Evolutionary conservation across 2,113 vertebrate genomes (phyloP).

Genomic region (Ochotona curzoniae): DNA sequence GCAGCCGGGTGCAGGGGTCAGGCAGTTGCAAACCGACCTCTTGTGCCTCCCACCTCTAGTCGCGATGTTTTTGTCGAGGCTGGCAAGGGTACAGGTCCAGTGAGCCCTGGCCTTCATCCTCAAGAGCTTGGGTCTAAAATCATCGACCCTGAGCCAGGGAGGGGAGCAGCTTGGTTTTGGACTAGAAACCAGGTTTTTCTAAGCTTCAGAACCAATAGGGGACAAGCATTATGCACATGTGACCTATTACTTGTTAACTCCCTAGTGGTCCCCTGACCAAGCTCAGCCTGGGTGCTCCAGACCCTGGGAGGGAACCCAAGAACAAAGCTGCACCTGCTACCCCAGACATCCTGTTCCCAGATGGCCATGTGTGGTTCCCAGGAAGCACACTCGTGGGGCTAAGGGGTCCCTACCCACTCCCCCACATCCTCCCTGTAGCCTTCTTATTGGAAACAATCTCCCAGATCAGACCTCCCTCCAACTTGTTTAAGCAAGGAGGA

Average conservation of each 20-base stretch:
- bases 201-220: not conserved
- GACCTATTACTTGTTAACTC: accelerated
- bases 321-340: accelerated
- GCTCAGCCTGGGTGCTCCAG: accelerated
- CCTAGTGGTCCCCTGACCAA: not conserved
- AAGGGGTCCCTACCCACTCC: not conserved
- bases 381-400: accelerated
- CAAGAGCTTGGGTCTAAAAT: not conserved
- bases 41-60: accelerated
- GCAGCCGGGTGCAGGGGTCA: accelerated
- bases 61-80: not conserved
- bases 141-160: not conserved
- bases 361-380: not conserved
- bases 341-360: not conserved
- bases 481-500: not conserved
- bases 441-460: not conserved
- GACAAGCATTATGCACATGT: not conserved
- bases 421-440: too few relatives aligned
- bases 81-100: accelerated
- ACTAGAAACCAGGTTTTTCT: not conserved
- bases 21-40: accelerated
- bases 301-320: not conserved
- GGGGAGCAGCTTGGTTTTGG: not conserved
- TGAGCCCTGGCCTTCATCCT: not conserved
- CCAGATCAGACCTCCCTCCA: not conserved